Percentiles rank a stretch among this genome's conserved stretches.
Evolutionary conservation across 2,888 invertebrate genomes (phyloP).

Genomic region (Diarsia rubi): DNA sequence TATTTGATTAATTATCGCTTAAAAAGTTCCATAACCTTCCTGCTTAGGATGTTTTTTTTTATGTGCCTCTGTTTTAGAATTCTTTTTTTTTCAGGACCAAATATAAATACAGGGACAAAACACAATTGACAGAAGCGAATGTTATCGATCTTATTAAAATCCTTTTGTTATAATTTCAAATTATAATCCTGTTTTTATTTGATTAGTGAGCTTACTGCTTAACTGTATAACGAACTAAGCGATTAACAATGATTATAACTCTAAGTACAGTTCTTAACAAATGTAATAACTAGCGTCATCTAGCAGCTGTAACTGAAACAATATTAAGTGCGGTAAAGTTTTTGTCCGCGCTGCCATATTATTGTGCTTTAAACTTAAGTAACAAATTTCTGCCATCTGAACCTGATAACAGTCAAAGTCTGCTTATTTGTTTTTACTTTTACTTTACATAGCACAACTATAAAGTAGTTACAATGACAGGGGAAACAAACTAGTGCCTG

Average conservation of each 20-base stretch:
- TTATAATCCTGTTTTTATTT: not conserved
- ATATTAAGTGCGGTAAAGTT: slow-evolving; percentile 1
- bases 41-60: not conserved
- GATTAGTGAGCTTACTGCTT: not conserved
- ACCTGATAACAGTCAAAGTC: not conserved
- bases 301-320: slow-evolving; percentile 44
- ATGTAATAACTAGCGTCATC: slow-evolving; percentile 54
- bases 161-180: not conserved
- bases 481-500: too few relatives aligned
- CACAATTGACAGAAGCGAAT: not conserved
- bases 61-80: too few relatives aligned
- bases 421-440: too few relatives aligned
- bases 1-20: slow-evolving; percentile 15
- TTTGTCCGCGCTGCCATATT: not conserved
- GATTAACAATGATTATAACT: not conserved
- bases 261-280: not conserved
- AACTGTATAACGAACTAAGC: not conserved
- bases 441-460: too few relatives aligned
- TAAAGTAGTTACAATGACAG: too few relatives aligned
- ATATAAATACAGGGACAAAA: too few relatives aligned
- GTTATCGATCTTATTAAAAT: not conserved
- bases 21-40: not conserved
- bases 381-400: not conserved
- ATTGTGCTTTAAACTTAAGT: too few relatives aligned
- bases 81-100: not conserved